A percentile compares a stretch with the other conserved stretches of the same genome.
These are phyloP conservation scores for Minunthozetes semirufus DNA, from an alignment of 2,888 invertebrate species.

Conservation along the genomic window DNA sequence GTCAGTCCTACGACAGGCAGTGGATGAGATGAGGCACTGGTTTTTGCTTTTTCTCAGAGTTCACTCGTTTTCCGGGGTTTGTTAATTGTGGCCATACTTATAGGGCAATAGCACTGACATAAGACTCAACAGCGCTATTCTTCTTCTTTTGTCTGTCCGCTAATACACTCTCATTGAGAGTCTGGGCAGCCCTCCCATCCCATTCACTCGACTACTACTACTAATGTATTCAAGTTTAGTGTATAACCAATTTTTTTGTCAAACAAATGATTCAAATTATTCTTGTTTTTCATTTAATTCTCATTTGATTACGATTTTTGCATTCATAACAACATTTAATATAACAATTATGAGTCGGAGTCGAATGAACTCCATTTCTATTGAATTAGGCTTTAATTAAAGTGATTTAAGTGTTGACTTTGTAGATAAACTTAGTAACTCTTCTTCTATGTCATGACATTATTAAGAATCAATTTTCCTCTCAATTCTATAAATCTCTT, in stretches of 20 bases:
- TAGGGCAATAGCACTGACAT: conserved; percentile 30
- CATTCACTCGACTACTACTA: not conserved
- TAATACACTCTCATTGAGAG: not conserved
- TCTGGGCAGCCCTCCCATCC: not conserved
- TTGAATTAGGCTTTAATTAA: not conserved
- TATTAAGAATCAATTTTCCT: too few species aligned
- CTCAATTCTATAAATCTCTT: too few species aligned
- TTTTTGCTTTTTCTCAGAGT: not conserved
- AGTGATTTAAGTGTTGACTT: conserved; percentile 23
- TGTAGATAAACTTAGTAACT: not conserved
- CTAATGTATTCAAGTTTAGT: conserved; percentile 31
- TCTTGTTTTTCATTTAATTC: not conserved
- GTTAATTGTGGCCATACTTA: conserved; percentile 23
- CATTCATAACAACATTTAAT: not conserved
- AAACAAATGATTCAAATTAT: not conserved
- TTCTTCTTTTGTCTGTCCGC: conserved; percentile 1
- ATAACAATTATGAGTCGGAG: conserved; percentile 9
- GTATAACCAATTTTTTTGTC: not conserved
- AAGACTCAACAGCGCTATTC: not conserved
- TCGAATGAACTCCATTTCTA: conserved; percentile 15
- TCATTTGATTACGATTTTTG: not conserved
- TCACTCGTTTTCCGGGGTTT: conserved; percentile 17
- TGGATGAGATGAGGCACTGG: not conserved
- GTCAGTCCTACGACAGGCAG: not conserved
- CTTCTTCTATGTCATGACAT: too few species aligned